Evolutionary conservation across 92 coral and sea anemone genomes (phyloP).

Genomic region (Montipora capitata): DNA sequence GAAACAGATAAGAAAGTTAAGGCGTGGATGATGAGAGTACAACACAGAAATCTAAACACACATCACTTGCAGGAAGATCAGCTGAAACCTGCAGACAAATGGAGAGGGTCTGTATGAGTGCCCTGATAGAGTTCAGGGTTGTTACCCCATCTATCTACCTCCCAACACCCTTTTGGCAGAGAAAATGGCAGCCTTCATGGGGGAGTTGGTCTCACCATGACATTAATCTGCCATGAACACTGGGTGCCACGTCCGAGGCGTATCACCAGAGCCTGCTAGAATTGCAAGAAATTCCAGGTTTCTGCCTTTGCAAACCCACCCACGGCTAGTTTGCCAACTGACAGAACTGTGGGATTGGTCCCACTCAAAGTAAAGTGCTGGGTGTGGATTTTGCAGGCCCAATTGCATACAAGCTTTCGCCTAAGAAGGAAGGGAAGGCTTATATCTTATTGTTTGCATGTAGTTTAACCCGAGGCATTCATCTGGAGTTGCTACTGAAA

Average conservation of each 20-base stretch:
- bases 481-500: conserved; percentile 40
- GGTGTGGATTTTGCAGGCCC: conserved; percentile 55
- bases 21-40: conserved; percentile 36
- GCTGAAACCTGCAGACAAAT: conserved; percentile 59
- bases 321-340: conserved; percentile 2
- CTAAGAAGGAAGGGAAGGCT: not conserved
- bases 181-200: conserved; percentile 69
- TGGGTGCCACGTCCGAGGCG: conserved; percentile 24
- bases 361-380: conserved; percentile 12
- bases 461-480: no score
- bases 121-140: not conserved
- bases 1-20: conserved; percentile 44
- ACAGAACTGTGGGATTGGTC: not conserved
- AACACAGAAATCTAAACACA: conserved; percentile 19
- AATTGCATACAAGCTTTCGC: conserved; percentile 22
- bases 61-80: conserved; percentile 22
- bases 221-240: conserved; percentile 46
- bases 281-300: conserved; percentile 5
- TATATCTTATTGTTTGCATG: not conserved
- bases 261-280: not conserved
- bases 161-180: conserved; percentile 24
- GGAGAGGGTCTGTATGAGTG: conserved; percentile 41
- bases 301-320: not conserved
- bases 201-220: conserved; percentile 64
- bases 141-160: conserved; percentile 6